Evolutionary conservation across 2,797 vertebrate species (phyloP).

Genomic region (Aldrovandia affinis): DNA sequence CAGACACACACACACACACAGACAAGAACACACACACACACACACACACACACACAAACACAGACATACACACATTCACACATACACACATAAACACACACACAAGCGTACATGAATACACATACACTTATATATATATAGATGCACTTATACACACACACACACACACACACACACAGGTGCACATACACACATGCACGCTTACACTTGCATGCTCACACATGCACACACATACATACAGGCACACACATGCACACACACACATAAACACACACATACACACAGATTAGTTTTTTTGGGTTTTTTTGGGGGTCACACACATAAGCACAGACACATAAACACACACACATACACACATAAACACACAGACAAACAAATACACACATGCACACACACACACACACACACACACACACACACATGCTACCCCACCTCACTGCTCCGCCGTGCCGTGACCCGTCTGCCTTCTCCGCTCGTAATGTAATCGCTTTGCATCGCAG

Average conservation of each 20-base stretch:
- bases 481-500: constrained; percentile 20
- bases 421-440: neutral
- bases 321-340: neutral
- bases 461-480: constrained; percentile 9
- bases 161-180: constrained; percentile 34
- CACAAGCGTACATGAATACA: neutral
- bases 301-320: too few relatives aligned
- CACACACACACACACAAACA: constrained; percentile 7
- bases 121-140: neutral
- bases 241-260: neutral
- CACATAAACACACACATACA: neutral
- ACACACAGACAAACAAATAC: constrained; percentile 47
- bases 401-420: neutral
- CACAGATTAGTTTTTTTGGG: too few relatives aligned
- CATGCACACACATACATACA: constrained; percentile 48
- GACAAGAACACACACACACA: neutral
- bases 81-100: constrained; percentile 11
- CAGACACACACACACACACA: neutral
- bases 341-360: constrained; percentile 38
- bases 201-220: constrained; percentile 38
- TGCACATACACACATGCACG: constrained; percentile 34
- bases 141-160: constrained; percentile 46
- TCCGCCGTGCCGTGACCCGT: neutral
- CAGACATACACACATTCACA: neutral
- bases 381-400: constrained; percentile 41